Evolutionary conservation across 2,113 vertebrate genomes (phyloP).

Genomic region (Recurvirostra avosetta): DNA sequence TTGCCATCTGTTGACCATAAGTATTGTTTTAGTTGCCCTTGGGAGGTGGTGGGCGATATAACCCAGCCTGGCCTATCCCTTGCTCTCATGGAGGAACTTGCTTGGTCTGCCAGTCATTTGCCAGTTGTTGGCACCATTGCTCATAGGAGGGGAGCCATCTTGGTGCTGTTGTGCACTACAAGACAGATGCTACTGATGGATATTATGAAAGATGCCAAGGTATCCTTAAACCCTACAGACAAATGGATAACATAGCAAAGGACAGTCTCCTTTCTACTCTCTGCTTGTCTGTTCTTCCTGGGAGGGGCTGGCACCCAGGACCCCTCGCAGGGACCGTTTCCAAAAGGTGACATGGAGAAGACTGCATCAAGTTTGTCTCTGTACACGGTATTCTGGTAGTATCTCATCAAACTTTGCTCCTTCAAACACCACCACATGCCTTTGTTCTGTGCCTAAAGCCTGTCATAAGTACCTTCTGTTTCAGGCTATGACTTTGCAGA

Average conservation of each 20-base stretch:
- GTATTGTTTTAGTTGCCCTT: not conserved
- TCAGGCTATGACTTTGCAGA: not conserved
- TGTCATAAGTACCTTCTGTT: not conserved
- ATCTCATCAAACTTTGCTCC: not conserved
- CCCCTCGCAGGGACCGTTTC: accelerated
- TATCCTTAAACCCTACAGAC: not conserved
- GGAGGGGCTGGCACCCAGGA: not conserved
- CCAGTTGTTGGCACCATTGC: not conserved
- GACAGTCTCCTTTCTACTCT: not conserved
- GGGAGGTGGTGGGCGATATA: not conserved
- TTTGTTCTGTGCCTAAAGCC: not conserved
- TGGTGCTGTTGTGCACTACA: not conserved
- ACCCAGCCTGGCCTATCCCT: not conserved
- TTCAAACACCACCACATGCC: not conserved
- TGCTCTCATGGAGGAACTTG: not conserved
- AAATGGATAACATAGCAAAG: not conserved
- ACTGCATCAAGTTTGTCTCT: not conserved
- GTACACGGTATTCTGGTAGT: not conserved
- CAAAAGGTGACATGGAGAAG: not conserved
- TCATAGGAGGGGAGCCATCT: accelerated
- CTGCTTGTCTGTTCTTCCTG: not conserved
- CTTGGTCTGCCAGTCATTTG: not conserved
- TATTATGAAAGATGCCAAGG: not conserved
- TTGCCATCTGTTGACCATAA: not conserved
- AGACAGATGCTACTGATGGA: not conserved